phyloP scores from a whole-genome alignment of 2,797 vertebrate genomes.

The Allobates femoralis region DNA sequence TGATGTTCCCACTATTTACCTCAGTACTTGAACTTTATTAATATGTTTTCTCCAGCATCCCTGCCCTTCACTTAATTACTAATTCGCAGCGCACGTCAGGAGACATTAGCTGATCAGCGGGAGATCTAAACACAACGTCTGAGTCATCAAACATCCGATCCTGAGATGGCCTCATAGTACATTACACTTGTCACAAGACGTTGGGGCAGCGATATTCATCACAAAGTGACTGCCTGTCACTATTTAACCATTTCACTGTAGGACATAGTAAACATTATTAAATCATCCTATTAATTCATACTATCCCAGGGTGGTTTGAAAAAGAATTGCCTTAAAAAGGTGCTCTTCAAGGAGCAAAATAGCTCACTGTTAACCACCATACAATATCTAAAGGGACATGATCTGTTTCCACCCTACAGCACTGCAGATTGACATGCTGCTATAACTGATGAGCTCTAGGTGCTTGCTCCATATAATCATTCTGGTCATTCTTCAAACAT shows the following conservation, averaged over 20 bases:
- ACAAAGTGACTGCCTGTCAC: background rate
- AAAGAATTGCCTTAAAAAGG: background rate
- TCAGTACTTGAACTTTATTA: background rate
- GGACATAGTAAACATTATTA: background rate
- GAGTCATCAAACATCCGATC: conserved; percentile 41
- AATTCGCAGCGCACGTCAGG: conserved; percentile 6
- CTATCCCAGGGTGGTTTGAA: background rate
- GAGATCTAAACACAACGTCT: background rate
- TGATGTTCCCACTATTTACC: conserved; percentile 2
- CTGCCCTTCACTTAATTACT: conserved; percentile 41
- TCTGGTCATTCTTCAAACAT: conserved; percentile 54
- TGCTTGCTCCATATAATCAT: background rate
- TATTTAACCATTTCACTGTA: background rate
- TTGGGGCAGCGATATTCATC: background rate
- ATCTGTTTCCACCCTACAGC: background rate
- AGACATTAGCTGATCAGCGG: conserved; percentile 22
- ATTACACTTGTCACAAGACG: conserved; percentile 4
- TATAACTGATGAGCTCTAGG: background rate
- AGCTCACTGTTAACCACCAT: no score
- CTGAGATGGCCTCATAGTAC: background rate
- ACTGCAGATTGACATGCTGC: background rate
- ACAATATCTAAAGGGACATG: background rate
- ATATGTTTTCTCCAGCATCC: conserved; percentile 12
- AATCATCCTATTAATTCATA: background rate
- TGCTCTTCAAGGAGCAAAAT: background rate